Evolutionary conservation across 2,113 vertebrate species (phyloP), one percentile per base, ranked within the genome.

Genomic region (Hylia prasina): DNA sequence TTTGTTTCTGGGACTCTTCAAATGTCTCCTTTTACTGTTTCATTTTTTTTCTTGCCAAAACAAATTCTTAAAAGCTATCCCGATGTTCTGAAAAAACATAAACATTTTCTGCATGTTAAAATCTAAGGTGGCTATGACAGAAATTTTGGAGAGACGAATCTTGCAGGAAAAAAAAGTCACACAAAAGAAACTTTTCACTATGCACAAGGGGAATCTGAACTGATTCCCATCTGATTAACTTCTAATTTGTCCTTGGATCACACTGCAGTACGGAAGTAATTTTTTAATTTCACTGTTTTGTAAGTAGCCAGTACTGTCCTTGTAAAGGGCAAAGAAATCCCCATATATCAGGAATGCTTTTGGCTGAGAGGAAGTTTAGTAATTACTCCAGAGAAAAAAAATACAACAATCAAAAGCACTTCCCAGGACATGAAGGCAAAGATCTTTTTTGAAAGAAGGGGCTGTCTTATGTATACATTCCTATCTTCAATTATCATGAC

Each of bases 1-100:
- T 96, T 96, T 95, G 90, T 96, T 96, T 97, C 96, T 96, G 90
- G 94, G 90, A 95, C 94, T 97, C 96, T 96, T 97, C 88, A 96
- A 95, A 95, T 47, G 92, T 94, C 96, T 96, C 56, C 86, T 87
- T 79, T 79, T 92, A 93, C 80, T 84, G 88, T 90, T 93, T 86
- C 76, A 7, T 89, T 95, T 94, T 95, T 97, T 97, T 94, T 20
- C 93, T 84, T 96, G 94, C 93, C 93, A 97, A 96, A 86, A 89
- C 82, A 96, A 90, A 92, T 96, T 90, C 76, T 89, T 96, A 90
- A 96, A 96, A 96, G 90, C 90, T 87, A 95, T 58, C 90, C 37
- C 3, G 0, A 57, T 68, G 58, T 82, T 90, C 79, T 48, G 54
- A 92, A 95, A 94, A 86, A 95, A 86, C 28, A 88, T 51, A 94